Evolutionary conservation across 2,888 invertebrate genomes (phyloP).

Genomic region (Acrocyrtus sp.): DNA sequence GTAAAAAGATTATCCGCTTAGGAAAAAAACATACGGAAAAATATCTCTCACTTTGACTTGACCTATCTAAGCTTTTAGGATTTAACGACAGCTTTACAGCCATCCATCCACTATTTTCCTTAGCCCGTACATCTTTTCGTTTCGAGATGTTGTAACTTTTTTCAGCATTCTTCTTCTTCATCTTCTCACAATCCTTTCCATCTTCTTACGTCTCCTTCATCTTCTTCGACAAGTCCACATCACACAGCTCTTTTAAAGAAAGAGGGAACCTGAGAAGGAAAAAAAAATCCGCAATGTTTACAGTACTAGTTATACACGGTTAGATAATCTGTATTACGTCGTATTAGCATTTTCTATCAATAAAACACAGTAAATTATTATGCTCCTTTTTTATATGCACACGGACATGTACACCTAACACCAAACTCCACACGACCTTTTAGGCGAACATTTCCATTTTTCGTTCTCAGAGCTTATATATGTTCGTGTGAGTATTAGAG

Average conservation of each 20-base stretch:
- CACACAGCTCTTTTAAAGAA: background rate
- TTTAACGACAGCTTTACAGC: no score
- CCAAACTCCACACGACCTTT: background rate
- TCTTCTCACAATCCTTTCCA: no score
- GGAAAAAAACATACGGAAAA: no score
- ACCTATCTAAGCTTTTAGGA: no score
- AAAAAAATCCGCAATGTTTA: conserved; percentile 24
- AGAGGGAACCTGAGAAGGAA: background rate
- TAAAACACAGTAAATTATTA: conserved; percentile 19
- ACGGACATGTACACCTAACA: background rate
- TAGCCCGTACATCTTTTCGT: no score
- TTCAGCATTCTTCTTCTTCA: no score
- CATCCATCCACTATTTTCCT: no score
- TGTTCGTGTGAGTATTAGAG: background rate
- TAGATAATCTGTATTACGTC: conserved; percentile 21
- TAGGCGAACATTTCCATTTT: background rate
- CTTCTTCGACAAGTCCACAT: no score
- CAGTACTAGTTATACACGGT: conserved; percentile 18
- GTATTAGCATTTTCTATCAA: conserved; percentile 36
- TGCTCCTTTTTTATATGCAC: background rate
- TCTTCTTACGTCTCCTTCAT: no score
- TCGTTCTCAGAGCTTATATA: background rate
- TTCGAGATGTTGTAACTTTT: no score
- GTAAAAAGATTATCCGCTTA: no score
- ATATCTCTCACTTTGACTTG: no score